Base-by-base conservation (phyloP, 37 sponge, comb jelly and placozoan species). In the Diacarnus erythraeanus region DNA sequence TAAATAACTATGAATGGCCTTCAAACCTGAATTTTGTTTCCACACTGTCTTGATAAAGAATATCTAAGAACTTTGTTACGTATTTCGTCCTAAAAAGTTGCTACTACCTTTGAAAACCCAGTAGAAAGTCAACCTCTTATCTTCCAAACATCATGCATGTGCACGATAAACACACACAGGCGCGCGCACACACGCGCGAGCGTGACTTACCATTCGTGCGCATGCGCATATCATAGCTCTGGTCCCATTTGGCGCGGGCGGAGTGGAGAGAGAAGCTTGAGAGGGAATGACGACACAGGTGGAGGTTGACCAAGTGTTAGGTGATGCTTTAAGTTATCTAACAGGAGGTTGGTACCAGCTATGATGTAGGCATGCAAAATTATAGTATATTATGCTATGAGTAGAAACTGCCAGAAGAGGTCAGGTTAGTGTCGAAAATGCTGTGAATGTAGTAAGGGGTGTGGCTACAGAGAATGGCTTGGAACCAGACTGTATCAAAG, bases 391-490 rank as follows among this genome's bases (percentile, higher is more conserved):
- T n/a, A n/a, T n/a, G n/a, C n/a, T n/a, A n/a, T n/a, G n/a, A n/a
- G n/a, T n/a, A n/a, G n/a, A n/a, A n/a, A n/a, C n/a, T 60, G 26
- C 61, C 6, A 68, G 38, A 6, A 15, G 34, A 34, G 5, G 44
- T 22, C 17, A 78, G 54, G 27, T 31, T 8, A 27, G 18, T 9
- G 34, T 78, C 0, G 69, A 66, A 1, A 69, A 80, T 27, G 71
- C 71, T 54, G 15, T 80, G 1, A 18, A 17, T 9, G 33, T 22
- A 22, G 30, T 80, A 38, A 56, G 68, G 60, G 1, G 33, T n/a
- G 71, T 70, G 4, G 76, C 83, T 21, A 64, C 21, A 38, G 43
- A 3, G 31, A 40, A 47, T 38, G 83, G 83, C 22, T 69, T 83
- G n/a, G 56, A 51, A 30, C 69, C 83, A 0, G 57, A 75, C 56